Percentiles rank a stretch among this genome's conserved stretches.
These are phyloP conservation scores for Zoanthus sociatus DNA, from an alignment of 92 coral and sea anemone species.

Conservation along the genomic window DNA sequence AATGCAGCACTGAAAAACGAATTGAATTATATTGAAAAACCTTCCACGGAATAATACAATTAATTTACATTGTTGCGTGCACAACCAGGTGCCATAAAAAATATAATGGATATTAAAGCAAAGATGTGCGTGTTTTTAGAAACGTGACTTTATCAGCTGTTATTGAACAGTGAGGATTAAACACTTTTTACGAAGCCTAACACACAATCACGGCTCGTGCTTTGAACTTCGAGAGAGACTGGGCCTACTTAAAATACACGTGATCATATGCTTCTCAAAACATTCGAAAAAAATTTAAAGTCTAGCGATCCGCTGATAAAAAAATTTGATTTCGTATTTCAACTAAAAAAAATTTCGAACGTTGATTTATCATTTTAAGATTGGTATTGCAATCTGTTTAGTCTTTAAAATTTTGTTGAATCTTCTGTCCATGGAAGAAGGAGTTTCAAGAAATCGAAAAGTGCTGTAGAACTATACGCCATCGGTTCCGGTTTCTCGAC, in stretches of 20 bases:
- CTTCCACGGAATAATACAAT: too few species aligned
- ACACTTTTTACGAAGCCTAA: not conserved
- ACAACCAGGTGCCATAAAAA: not conserved
- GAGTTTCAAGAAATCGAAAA: not conserved
- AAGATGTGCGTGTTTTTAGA: conserved; percentile 8
- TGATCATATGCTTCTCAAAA: conserved; percentile 44
- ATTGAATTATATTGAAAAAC: too few species aligned
- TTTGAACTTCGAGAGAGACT: not conserved
- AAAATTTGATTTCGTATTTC: not conserved
- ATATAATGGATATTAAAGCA: not conserved
- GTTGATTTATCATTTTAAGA: not conserved
- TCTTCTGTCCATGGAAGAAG: not conserved
- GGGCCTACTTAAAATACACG: conserved; percentile 25
- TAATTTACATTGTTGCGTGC: not conserved
- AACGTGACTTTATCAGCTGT: conserved; percentile 15
- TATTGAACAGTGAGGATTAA: conserved; percentile 18
- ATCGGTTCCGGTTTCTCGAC: conserved; percentile 62
- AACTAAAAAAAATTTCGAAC: not conserved
- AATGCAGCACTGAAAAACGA: too few species aligned
- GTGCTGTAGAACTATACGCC: conserved; percentile 32
- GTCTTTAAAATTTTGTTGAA: not conserved
- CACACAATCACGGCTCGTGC: not conserved
- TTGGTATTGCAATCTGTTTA: not conserved
- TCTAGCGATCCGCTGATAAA: not conserved
- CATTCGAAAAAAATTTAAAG: conserved; percentile 23